Evolutionary conservation across 2,888 invertebrate species (phyloP).

Genomic region (Tenodera sinensis): DNA sequence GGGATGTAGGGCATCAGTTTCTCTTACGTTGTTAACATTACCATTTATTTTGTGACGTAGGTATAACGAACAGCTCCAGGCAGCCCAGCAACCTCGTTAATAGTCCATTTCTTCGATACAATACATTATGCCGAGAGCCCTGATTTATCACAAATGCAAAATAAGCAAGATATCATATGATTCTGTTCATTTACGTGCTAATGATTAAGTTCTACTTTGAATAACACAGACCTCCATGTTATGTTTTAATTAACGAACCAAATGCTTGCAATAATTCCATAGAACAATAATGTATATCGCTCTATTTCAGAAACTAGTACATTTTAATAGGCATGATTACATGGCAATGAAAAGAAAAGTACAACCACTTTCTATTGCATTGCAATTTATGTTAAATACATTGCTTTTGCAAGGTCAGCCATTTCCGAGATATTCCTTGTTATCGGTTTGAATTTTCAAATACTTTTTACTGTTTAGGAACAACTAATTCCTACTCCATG

Average conservation of each 20-base stretch:
- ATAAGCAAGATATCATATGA: neutral
- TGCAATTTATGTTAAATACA: too few relatives aligned
- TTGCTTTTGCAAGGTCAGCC: too few relatives aligned
- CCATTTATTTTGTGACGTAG: neutral
- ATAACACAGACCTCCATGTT: neutral
- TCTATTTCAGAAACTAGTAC: neutral
- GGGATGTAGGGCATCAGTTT: neutral
- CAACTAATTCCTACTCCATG: too few relatives aligned
- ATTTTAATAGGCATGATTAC: neutral
- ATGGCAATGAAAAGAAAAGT: too few relatives aligned
- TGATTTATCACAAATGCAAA: neutral
- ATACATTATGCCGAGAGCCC: neutral
- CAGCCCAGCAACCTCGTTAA: neutral
- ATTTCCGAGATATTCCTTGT: too few relatives aligned
- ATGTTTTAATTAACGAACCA: neutral
- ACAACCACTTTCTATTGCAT: too few relatives aligned
- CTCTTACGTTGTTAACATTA: too few relatives aligned
- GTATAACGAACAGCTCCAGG: neutral
- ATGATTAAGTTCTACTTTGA: neutral
- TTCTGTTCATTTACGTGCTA: neutral
- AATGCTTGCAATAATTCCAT: neutral
- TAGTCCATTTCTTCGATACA: neutral
- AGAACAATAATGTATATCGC: neutral
- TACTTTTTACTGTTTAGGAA: too few relatives aligned
- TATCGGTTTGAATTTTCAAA: too few relatives aligned